Evolutionary conservation across 2,888 invertebrate species (phyloP).

Genomic region (Syritta pipiens): DNA sequence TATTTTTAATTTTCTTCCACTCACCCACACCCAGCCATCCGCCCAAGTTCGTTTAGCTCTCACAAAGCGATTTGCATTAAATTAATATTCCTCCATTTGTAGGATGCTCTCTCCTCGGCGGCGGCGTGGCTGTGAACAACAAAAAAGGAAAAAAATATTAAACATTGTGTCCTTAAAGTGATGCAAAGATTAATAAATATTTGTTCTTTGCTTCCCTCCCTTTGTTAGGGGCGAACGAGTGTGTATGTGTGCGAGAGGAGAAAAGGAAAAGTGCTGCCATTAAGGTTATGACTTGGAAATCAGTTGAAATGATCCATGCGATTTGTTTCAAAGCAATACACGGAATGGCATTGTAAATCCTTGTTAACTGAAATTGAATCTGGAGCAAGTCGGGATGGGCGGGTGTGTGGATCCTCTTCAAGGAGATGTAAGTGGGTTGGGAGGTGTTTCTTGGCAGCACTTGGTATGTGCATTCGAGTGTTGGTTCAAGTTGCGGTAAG

Average conservation of each 20-base stretch:
- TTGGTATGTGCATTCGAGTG: no score
- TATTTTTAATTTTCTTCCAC: slow-evolving; percentile 60
- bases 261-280: background rate
- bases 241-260: no score
- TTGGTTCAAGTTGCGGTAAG: no score
- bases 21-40: background rate
- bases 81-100: slow-evolving; percentile 62
- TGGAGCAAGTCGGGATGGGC: background rate
- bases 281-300: slow-evolving; percentile 19
- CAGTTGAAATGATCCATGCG: slow-evolving; percentile 20
- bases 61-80: slow-evolving; percentile 68
- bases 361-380: background rate
- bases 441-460: no score
- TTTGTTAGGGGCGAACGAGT: no score
- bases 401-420: no score
- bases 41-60: slow-evolving; percentile 46
- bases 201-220: slow-evolving; percentile 25
- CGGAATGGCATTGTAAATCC: background rate
- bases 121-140: background rate
- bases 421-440: no score
- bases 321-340: slow-evolving; percentile 13
- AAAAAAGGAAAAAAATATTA: slow-evolving; percentile 18
- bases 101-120: slow-evolving; percentile 11
- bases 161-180: slow-evolving; percentile 58
- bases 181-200: slow-evolving; percentile 54